A percentile compares a stretch with the other conserved stretches of the same genome.
phyloP scores from a whole-genome alignment of 2,888 invertebrate species.

The Spatulosminthurus flaviceps region DNA sequence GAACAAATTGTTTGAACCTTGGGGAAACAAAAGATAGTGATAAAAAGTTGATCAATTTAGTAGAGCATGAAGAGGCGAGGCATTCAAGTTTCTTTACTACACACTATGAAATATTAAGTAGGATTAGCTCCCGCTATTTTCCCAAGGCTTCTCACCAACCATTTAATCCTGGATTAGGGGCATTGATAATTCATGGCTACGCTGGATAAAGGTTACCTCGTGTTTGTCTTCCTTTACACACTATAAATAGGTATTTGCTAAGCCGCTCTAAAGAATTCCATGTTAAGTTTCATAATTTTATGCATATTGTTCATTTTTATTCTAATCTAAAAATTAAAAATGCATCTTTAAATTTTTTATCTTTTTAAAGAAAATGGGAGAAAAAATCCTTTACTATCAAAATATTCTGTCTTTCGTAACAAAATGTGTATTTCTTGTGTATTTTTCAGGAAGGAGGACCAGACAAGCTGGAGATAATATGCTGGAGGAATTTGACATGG shows the following conservation, averaged over 20 bases:
- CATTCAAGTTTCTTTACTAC: neutral
- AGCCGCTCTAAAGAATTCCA: too few relatives aligned
- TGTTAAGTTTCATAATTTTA: too few relatives aligned
- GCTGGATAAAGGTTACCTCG: neutral
- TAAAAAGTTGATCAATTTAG: neutral
- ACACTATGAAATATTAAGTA: conserved; percentile 40
- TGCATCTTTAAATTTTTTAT: too few relatives aligned
- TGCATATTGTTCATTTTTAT: too few relatives aligned
- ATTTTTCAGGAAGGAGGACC: conserved; percentile 57
- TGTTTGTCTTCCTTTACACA: conserved; percentile 31
- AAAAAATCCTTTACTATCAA: too few relatives aligned
- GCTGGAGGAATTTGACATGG: conserved; percentile 62
- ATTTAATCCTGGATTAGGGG: conserved; percentile 46
- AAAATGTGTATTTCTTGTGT: neutral
- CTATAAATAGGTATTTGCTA: too few relatives aligned
- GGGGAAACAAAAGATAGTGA: neutral
- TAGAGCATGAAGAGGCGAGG: neutral
- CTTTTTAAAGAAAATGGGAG: too few relatives aligned
- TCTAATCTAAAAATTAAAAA: too few relatives aligned
- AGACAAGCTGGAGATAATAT: conserved; percentile 56
- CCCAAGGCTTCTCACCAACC: conserved; percentile 28
- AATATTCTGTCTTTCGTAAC: neutral
- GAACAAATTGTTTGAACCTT: neutral
- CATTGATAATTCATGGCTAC: conserved; percentile 49
- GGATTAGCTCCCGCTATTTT: conserved; percentile 44